A percentile compares a stretch with the other conserved stretches of the same genome.
Conservation (phyloP, 2,888 invertebrate species). For the Drosophila leonis region DNA sequence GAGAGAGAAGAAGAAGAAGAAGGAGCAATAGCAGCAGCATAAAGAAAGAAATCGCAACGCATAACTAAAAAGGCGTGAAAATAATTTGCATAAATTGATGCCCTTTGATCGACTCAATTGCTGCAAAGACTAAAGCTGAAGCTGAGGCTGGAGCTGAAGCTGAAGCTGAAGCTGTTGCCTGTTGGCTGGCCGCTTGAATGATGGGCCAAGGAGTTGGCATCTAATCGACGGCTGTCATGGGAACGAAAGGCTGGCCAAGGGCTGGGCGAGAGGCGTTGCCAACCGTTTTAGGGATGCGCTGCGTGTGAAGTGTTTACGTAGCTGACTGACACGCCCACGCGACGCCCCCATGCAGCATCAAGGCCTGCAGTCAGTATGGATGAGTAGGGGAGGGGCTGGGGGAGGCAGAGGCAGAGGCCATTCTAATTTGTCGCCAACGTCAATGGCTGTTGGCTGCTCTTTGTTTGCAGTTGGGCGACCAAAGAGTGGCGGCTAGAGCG, state of each 20-base stretch:
- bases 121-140: conserved; percentile 39
- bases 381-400: background rate
- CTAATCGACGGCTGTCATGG: conserved; percentile 79
- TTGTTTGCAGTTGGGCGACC: conserved; percentile 40
- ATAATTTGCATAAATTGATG: conserved; percentile 86
- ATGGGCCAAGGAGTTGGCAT: conserved; percentile 36
- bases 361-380: conserved; percentile 32
- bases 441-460: conserved; percentile 52
- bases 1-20: background rate
- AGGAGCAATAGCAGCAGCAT: background rate
- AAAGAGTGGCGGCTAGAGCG: conserved; percentile 6
- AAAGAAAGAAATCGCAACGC: conserved; percentile 74
- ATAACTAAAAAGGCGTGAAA: conserved; percentile 86
- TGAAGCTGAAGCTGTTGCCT: conserved; percentile 8
- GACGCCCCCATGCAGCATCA: conserved; percentile 31
- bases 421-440: conserved; percentile 78
- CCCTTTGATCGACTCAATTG: conserved; percentile 85
- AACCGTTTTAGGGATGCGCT: conserved; percentile 78
- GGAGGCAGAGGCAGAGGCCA: conserved; percentile 32
- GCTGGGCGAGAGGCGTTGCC: conserved; percentile 53
- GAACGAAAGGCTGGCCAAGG: conserved; percentile 45
- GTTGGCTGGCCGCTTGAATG: conserved; percentile 3
- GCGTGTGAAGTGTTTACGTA: conserved; percentile 69
- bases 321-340: conserved; percentile 63
- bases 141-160: background rate